phyloP scores from a whole-genome alignment of 2,888 invertebrate species.

The Pollenia angustigena region DNA sequence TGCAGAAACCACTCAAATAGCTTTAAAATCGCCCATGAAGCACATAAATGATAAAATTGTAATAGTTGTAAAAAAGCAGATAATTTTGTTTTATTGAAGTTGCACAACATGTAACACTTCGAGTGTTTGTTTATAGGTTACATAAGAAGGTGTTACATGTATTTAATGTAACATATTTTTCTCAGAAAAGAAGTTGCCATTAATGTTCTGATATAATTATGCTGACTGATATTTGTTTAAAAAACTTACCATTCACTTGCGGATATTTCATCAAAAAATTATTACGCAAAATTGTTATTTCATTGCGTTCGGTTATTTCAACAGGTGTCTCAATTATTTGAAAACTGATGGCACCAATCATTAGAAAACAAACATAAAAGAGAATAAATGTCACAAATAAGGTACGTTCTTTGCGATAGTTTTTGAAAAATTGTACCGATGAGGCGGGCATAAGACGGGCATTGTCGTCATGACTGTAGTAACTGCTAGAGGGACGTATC shows the following conservation, averaged over 20 bases:
- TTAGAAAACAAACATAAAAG: conserved; percentile 87
- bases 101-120: no score
- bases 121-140: no score
- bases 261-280: conserved; percentile 87
- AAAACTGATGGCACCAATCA: conserved; percentile 88
- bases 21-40: no score
- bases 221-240: not conserved
- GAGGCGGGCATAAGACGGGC: conserved; percentile 8
- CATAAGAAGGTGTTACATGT: no score
- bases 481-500: conserved; percentile 44
- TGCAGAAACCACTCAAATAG: no score
- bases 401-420: conserved; percentile 72
- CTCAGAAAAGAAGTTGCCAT: no score
- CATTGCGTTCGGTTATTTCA: conserved; percentile 86
- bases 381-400: conserved; percentile 85
- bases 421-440: conserved; percentile 30
- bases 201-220: not conserved
- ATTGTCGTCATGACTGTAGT: conserved; percentile 25
- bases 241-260: conserved; percentile 86
- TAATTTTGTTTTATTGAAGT: no score
- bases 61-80: no score
- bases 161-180: no score
- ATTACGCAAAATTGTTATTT: conserved; percentile 85
- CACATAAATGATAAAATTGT: no score
- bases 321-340: conserved; percentile 87